Evolutionary conservation across 2,888 invertebrate genomes (phyloP).

Genomic region (Lithodes maja): DNA sequence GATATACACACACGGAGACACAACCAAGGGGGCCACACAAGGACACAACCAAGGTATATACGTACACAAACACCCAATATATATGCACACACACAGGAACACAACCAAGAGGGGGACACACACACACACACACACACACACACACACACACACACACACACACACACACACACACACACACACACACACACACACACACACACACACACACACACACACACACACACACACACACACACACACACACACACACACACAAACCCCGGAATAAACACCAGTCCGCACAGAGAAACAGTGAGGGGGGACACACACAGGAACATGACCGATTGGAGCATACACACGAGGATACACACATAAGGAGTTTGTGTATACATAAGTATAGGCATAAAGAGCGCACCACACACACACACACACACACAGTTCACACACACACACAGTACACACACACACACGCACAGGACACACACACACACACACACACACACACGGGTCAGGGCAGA

Average conservation of each 20-base stretch:
- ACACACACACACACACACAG: too few relatives aligned
- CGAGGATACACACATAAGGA: not conserved
- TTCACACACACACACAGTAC: too few relatives aligned
- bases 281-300: not conserved
- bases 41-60: not conserved
- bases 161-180: not conserved
- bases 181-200: conserved; percentile 34
- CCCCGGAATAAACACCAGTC: conserved; percentile 8
- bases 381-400: too few relatives aligned
- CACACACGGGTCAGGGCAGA: too few relatives aligned
- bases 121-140: conserved; percentile 38
- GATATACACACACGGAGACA: too few relatives aligned
- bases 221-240: conserved; percentile 37
- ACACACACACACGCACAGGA: too few relatives aligned
- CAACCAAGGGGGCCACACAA: not conserved
- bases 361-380: too few relatives aligned
- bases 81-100: conserved; percentile 26
- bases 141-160: conserved; percentile 41
- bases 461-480: too few relatives aligned
- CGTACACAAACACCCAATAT: not conserved
- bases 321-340: not conserved
- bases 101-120: conserved; percentile 11
- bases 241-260: not conserved
- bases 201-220: conserved; percentile 42
- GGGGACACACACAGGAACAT: not conserved